A percentile compares a stretch with the other conserved stretches of the same genome.
phyloP scores from a whole-genome alignment of 2,888 invertebrate species.

The Protonemura montana region DNA sequence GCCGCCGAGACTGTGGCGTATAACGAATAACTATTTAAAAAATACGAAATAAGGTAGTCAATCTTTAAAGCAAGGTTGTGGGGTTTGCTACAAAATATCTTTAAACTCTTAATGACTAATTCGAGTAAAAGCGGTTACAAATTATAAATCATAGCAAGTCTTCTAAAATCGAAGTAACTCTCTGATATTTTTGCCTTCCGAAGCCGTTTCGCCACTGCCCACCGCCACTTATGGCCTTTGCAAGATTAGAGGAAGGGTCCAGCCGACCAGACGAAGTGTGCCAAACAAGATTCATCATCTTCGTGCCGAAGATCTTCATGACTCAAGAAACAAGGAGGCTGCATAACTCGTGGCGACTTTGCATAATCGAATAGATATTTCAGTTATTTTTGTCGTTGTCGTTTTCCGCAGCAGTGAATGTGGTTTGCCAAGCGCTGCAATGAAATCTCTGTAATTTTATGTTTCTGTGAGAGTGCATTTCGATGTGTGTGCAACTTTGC shows the following conservation, averaged over 20 bases:
- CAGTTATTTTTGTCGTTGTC: neutral
- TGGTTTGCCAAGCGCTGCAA: neutral
- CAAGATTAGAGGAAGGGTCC: neutral
- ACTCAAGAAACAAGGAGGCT: neutral
- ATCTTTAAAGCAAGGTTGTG: too few species aligned
- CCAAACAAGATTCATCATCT: neutral
- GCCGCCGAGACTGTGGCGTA: too few species aligned
- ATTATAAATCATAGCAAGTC: too few species aligned
- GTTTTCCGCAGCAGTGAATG: neutral
- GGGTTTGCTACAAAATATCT: too few species aligned
- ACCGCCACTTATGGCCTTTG: neutral
- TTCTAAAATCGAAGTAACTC: too few species aligned
- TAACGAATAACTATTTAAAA: too few species aligned
- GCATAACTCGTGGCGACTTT: neutral
- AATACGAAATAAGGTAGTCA: too few species aligned
- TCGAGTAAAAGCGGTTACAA: too few species aligned
- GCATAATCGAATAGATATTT: neutral
- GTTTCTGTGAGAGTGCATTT: neutral
- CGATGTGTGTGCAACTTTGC: neutral
- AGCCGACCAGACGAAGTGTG: conserved; percentile 7
- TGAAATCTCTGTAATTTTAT: neutral
- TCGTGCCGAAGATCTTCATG: neutral
- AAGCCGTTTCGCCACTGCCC: too few species aligned
- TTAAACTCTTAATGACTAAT: too few species aligned
- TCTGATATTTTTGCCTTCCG: too few species aligned